Evolutionary conservation across 2,888 invertebrate species (phyloP), one percentile per base, ranked within the genome.

Genomic region (Pandemis heparana): DNA sequence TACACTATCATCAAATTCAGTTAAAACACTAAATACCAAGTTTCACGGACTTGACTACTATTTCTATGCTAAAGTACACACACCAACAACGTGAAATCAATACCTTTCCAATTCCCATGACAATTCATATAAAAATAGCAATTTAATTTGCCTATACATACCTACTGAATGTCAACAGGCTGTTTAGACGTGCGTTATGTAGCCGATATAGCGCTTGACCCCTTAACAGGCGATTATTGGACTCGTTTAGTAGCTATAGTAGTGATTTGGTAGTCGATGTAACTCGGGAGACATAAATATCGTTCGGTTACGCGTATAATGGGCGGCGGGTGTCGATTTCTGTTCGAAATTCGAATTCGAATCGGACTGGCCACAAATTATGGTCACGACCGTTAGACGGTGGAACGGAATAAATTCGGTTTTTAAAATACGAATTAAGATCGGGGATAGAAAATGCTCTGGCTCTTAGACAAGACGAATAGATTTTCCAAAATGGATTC

Each of bases 111-210:
- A 56, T 65, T 68, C 53, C 70, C 51, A 75, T 67, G 67, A 46
- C 67, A 53, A 62, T 68, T 64, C 39, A 56, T 64, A 60, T 61
- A 53, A 74, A 61, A 74, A 68, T 71, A 61, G 59, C 51, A 46
- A 60, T 73, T 73, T 73, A 43, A 73, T 64, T 73, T 72, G 68
- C 68, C 12, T 68, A 67, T 39, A 71, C 38, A 32, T 43, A 64
- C 18, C 71, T 48, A 65, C 61, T 32, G 43, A 60, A 60, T 66
- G 39, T 53, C 65, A 66, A 66, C 65, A 53, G 16, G 51, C 60
- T 63, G 56, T 39, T 23, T 68, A 62, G 14, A 66, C 9, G 23
- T 39, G 5, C 43, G 14, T 56, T 64, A 64, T 70, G 9, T 43
- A 16, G 56, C 43, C 16, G 32, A 12, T 56, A 66, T 67, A 60